Evolutionary conservation across 2,888 invertebrate genomes (phyloP), one percentile per base, ranked within the genome.

Genomic region (Polietes domitor): DNA sequence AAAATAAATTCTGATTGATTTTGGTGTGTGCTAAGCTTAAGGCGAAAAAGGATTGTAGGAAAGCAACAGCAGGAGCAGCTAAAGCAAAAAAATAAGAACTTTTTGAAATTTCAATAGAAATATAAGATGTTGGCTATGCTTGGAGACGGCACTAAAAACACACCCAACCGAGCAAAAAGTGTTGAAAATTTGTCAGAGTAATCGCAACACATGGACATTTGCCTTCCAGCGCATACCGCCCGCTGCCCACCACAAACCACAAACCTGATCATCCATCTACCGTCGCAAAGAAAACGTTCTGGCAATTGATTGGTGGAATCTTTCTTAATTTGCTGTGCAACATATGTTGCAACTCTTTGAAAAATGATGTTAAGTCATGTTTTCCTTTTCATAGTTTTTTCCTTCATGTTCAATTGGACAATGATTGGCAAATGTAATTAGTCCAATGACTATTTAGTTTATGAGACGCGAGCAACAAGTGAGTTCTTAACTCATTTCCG

Each of bases 401-500:
- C 10, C 21, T 32, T 41, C 37, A 43, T 24, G n/a, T 68, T 21
- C 24, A 21, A 24, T 10, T 68, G 37, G 4, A 41, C 19, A 43
- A n/a, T 55, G 58, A 65, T 10, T 24, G 43, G n/a, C 63, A 68
- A 43, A 37, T 15, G 43, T 43, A 68, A 68, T 68, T 68, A 43
- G 68, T 68, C 26, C 19, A 68, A 53, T 65, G 65, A 21, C 26
- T 43, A 65, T 41, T 68, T 41, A 68, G 24, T 37, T 68, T 68
- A 24, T 21, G 19, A 26, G 12, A 26, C 26, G 2, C 1, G 3
- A 58, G 58, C 58, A 58, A 58, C 58, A 26, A 24, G 58, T 26
- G 26, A 58, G 2, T 58, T 12, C 7, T 58, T 21, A 58, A 26
- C 74, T 74, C 68, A 83, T 80, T 80, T 83, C 83, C 83, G 80